These are phyloP conservation scores for Nemapogon koenigi DNA, from an alignment of 2,888 invertebrate genomes.

Conservation along the genomic window DNA sequence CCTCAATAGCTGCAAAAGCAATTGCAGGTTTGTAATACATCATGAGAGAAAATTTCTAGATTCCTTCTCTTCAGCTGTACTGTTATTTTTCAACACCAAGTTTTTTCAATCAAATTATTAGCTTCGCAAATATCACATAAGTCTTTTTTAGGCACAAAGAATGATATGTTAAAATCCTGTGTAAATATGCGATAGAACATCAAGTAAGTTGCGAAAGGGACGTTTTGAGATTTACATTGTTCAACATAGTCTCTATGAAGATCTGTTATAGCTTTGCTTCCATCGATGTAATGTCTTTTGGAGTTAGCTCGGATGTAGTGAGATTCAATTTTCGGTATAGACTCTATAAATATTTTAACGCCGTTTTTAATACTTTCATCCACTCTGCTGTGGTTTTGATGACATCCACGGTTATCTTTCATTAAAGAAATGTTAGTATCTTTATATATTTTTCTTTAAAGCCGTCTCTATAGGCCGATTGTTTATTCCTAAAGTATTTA, in stretches of 20 bases:
- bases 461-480: constrained; percentile 17
- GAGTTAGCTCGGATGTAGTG: constrained; percentile 16
- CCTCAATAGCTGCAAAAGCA: too few relatives aligned
- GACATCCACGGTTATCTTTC: constrained; percentile 12
- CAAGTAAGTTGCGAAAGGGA: constrained; percentile 12
- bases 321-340: constrained; percentile 15
- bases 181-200: constrained; percentile 20
- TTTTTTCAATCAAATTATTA: neutral
- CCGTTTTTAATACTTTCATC: constrained; percentile 13
- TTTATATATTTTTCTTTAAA: constrained; percentile 15
- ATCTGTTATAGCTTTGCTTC: constrained; percentile 15
- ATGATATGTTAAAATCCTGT: constrained; percentile 17
- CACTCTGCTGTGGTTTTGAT: constrained; percentile 14
- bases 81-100: constrained; percentile 16
- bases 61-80: constrained; percentile 19
- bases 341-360: constrained; percentile 8
- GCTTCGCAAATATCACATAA: constrained; percentile 13
- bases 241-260: neutral
- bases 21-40: too few relatives aligned
- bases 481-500: constrained; percentile 16
- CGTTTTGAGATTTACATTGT: constrained; percentile 1
- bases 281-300: constrained; percentile 9
- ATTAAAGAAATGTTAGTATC: neutral
- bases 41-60: too few relatives aligned
- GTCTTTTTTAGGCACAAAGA: too few relatives aligned